These are phyloP conservation scores for Noctua janthina DNA, from an alignment of 2,888 invertebrate genomes.

Conservation along the genomic window DNA sequence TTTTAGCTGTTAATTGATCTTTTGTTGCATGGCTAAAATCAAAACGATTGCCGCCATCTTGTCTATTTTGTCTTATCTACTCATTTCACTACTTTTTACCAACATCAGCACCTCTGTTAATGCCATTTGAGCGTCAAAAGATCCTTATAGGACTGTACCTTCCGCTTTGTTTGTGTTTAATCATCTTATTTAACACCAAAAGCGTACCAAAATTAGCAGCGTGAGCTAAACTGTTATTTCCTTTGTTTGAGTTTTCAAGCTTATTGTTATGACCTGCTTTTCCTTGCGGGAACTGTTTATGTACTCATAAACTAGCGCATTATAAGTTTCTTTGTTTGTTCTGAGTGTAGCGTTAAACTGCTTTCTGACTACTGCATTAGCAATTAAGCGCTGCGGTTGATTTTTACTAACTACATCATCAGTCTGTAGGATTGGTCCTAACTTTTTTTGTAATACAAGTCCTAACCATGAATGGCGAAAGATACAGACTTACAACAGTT, in stretches of 20 bases:
- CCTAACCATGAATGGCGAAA: not conserved
- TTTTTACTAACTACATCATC: not conserved
- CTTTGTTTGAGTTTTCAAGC: slow-evolving; percentile 25
- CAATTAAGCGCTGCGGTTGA: not conserved
- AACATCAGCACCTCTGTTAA: not conserved
- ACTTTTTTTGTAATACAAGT: slow-evolving; percentile 10
- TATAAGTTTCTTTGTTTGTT: slow-evolving; percentile 20
- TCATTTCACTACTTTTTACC: not conserved
- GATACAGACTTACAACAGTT: slow-evolving; percentile 1
- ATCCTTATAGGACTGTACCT: not conserved
- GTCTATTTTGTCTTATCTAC: not conserved
- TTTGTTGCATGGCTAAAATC: not conserved
- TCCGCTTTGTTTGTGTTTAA: slow-evolving; percentile 14
- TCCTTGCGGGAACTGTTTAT: slow-evolving; percentile 11
- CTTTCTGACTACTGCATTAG: slow-evolving; percentile 2
- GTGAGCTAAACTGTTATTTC: slow-evolving; percentile 15
- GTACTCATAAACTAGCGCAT: slow-evolving; percentile 13
- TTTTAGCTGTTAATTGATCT: not conserved
- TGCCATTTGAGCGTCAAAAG: not conserved
- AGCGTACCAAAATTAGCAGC: not conserved
- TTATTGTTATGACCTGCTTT: slow-evolving; percentile 23
- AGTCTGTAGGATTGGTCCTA: slow-evolving; percentile 1
- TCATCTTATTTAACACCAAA: not conserved
- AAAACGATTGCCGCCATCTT: not conserved
- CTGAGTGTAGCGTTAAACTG: slow-evolving; percentile 8